Evolutionary conservation across 2,113 vertebrate species (phyloP).

Genomic region (Copsychus sechellarum): DNA sequence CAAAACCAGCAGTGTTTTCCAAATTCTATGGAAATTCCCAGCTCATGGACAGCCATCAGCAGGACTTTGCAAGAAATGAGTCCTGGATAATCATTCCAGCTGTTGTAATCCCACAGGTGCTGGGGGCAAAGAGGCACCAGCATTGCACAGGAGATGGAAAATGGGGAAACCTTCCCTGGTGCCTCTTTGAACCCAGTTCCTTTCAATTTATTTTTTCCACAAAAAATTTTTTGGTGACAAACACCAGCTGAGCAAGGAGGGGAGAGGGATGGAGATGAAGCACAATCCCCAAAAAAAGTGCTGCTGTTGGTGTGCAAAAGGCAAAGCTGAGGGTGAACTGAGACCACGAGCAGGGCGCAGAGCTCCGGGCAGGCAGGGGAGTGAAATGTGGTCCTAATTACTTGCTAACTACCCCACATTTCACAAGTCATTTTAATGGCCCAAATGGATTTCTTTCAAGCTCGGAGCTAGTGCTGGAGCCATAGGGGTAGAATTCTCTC

Average conservation of each 20-base stretch:
- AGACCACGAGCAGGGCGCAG: not conserved
- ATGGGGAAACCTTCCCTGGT: not conserved
- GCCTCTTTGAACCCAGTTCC: not conserved
- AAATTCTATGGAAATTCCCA: not conserved
- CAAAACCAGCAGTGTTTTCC: not conserved
- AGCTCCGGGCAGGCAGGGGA: not conserved
- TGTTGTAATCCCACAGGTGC: not conserved
- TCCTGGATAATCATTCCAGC: not conserved
- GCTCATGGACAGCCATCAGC: not conserved
- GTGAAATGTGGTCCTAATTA: conserved; percentile 62
- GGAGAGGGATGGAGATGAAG: not conserved
- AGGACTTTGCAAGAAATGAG: not conserved
- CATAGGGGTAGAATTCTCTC: conserved; percentile 18
- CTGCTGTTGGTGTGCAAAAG: rapidly evolving
- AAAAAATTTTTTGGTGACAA: not conserved
- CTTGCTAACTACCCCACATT: conserved; percentile 41
- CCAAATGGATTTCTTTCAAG: conserved; percentile 44
- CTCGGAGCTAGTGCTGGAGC: not conserved
- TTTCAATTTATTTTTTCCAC: rapidly evolving
- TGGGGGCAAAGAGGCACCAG: not conserved
- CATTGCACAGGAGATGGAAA: not conserved
- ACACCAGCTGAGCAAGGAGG: not conserved
- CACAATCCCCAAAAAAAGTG: not conserved
- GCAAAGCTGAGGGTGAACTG: not conserved
- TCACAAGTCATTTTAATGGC: conserved; percentile 52